phyloP scores from a whole-genome alignment of 2,797 vertebrate species.

The Danio tinwini region DNA sequence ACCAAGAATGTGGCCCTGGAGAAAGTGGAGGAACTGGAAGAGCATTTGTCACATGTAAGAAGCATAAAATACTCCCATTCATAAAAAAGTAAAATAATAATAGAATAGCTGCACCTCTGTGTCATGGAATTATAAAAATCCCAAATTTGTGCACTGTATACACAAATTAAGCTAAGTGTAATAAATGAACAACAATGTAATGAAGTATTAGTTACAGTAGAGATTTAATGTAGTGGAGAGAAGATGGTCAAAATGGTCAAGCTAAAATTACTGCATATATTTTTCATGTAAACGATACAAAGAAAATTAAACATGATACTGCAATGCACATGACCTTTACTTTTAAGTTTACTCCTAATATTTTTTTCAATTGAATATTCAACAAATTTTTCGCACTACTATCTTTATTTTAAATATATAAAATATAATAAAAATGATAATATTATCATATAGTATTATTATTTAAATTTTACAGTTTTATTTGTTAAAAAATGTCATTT shows the following conservation, averaged over 20 bases:
- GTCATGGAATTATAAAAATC: background rate
- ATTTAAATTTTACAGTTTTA: too few species aligned
- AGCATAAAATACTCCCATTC: constrained; percentile 17
- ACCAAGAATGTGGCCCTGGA: constrained; percentile 97
- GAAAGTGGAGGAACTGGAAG: constrained; percentile 97
- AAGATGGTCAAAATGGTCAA: background rate
- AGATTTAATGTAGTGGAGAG: background rate
- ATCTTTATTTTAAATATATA: too few species aligned
- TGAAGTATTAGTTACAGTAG: background rate
- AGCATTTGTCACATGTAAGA: constrained; percentile 95
- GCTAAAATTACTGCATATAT: background rate
- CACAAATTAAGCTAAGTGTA: background rate
- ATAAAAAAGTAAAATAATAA: background rate
- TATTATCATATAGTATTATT: too few species aligned
- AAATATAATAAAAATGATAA: too few species aligned
- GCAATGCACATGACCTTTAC: too few species aligned
- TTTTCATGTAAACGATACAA: background rate
- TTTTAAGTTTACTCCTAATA: too few species aligned
- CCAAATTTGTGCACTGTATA: background rate
- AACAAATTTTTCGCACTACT: too few species aligned
- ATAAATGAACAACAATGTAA: background rate
- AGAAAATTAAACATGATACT: background rate
- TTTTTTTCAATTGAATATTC: too few species aligned
- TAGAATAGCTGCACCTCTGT: background rate
- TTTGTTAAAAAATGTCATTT: too few species aligned